Evolutionary conservation across 23 tunicate species (phyloP), one percentile per base, ranked within the genome.

Genomic region (Halocynthia roretzi): DNA sequence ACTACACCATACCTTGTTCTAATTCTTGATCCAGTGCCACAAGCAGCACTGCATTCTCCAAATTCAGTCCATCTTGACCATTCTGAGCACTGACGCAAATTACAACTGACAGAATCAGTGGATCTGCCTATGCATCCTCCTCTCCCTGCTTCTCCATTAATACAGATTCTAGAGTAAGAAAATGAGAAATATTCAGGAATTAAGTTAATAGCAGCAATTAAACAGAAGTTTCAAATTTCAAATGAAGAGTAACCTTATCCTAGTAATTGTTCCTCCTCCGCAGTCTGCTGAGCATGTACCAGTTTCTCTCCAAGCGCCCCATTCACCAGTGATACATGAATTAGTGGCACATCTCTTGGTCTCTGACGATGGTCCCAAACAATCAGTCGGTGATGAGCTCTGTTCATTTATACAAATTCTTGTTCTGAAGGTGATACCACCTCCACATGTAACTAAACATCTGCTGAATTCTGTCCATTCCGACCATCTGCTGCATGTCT

Each of bases 71-170:
- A 74, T 17, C 64, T 49, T 56, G 55, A 44, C 78, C 78, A 74
- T 53, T 14, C 7, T 20, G 64, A 62, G 31, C 78, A 74, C 31
- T 53, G 78, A 7, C 20, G 40, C 49, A 74, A 10, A 19, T 80
- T 80, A 52, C 83, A 80, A 9, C 21, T 63, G 40, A 68, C 7
- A 22, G 31, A 1, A 40, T 68, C 50, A 20, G 31, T 70, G 8
- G 62, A 14, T 5, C 62, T 17, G 9, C 87, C 94, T 52, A 76
- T 70, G 61, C 96, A 89, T 53, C 77, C 89, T 19, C 62, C 89
- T 53, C 54, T 51, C n/a, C 76, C 88, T 9, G 48, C 86, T 17
- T 62, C 71, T 23, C 83, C 77, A 70, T 72, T 83, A 52, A 76
- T 78, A 71, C 97, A 86, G 48, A 69, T 40, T 77, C 94, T 77